Evolutionary conservation across 2,113 vertebrate genomes (phyloP).

Genomic region (Trematomus loennbergii): DNA sequence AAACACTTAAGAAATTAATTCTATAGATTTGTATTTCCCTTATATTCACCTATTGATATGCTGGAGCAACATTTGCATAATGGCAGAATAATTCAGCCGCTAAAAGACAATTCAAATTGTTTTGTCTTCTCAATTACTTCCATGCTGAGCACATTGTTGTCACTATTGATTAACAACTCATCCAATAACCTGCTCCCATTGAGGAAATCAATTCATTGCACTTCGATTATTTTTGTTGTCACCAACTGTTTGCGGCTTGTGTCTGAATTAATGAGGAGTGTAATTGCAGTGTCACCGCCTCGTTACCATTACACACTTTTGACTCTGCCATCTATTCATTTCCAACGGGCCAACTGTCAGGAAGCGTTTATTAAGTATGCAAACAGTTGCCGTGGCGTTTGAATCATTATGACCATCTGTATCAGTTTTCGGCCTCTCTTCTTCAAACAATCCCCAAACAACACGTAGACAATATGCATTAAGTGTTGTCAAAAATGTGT

Average conservation of each 20-base stretch:
- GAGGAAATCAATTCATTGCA: conserved; percentile 62
- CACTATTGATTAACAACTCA: conserved; percentile 59
- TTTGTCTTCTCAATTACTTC: conserved; percentile 57
- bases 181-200: conserved; percentile 23
- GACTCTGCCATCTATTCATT: conserved; percentile 54
- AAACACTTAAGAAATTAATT: neutral
- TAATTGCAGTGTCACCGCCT: conserved; percentile 66
- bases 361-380: conserved; percentile 58
- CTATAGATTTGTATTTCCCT: neutral
- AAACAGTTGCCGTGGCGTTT: conserved; percentile 42
- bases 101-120: conserved; percentile 33
- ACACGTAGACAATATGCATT: neutral
- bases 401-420: conserved; percentile 65
- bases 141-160: conserved; percentile 64
- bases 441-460: neutral
- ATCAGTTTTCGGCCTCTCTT: conserved; percentile 28
- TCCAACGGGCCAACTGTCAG: conserved; percentile 64
- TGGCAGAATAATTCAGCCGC: conserved; percentile 30
- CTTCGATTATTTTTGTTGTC: conserved; percentile 49
- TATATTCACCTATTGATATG: neutral
- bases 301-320: conserved; percentile 59
- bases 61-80: neutral
- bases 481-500: neutral
- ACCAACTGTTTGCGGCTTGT: conserved; percentile 65
- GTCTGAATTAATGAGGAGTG: conserved; percentile 68